Conservation (phyloP, 2,888 invertebrate species). For the Junonia oenone region DNA sequence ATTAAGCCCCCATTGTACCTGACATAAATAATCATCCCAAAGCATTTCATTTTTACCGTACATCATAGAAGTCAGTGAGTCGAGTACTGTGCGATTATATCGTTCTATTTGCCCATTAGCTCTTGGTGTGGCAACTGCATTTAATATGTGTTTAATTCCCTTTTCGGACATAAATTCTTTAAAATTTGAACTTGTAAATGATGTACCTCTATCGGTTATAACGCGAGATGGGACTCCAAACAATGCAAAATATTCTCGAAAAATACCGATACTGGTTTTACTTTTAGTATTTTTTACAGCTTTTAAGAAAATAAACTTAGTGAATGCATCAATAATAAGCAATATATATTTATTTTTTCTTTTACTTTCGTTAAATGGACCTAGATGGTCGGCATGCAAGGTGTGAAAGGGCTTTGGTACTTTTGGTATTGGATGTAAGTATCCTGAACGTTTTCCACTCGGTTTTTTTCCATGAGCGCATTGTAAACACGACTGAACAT, state of each 20-base stretch:
- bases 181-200: slow-evolving; percentile 27
- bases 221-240: slow-evolving; percentile 23
- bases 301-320: slow-evolving; percentile 25
- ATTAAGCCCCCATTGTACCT: slow-evolving; percentile 27
- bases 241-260: background rate
- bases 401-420: slow-evolving; percentile 30
- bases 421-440: slow-evolving; percentile 31
- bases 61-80: slow-evolving; percentile 8
- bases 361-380: slow-evolving; percentile 25
- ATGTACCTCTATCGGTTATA: slow-evolving; percentile 28
- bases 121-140: slow-evolving; percentile 32
- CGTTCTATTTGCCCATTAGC: slow-evolving; percentile 33
- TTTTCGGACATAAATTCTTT: slow-evolving; percentile 11
- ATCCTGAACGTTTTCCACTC: slow-evolving; percentile 22
- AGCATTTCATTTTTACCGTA: slow-evolving; percentile 9
- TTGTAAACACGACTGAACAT: slow-evolving; percentile 23
- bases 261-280: slow-evolving; percentile 16
- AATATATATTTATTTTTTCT: slow-evolving; percentile 25
- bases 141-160: slow-evolving; percentile 28
- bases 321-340: slow-evolving; percentile 26
- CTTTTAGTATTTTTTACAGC: slow-evolving; percentile 11
- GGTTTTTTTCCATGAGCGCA: slow-evolving; percentile 16
- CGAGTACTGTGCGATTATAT: slow-evolving; percentile 28
- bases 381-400: slow-evolving; percentile 32
- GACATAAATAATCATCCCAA: slow-evolving; percentile 20